These are phyloP conservation scores for Sipha flava DNA, from an alignment of 1,140 invertebrate species.

Conservation along the genomic window DNA sequence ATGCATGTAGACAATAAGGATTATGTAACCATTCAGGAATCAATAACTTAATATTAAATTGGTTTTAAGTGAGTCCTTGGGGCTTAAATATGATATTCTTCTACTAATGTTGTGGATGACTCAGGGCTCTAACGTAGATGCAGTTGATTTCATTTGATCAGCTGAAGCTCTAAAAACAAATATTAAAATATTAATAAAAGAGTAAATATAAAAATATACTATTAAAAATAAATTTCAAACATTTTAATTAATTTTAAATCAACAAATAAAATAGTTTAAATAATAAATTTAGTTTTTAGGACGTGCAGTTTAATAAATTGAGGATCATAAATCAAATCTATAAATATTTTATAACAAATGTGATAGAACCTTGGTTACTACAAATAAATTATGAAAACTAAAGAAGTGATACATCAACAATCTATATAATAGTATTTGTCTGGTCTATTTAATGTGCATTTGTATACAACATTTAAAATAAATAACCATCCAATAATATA, in stretches of 20 bases:
- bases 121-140: slow-evolving; percentile 15
- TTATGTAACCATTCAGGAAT: neutral
- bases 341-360: neutral
- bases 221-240: neutral
- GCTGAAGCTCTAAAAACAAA: slow-evolving; percentile 5
- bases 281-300: neutral
- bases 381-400: neutral
- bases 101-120: neutral
- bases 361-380: neutral
- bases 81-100: neutral
- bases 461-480: neutral
- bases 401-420: neutral
- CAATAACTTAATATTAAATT: neutral
- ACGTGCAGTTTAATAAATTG: neutral
- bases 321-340: too few species aligned
- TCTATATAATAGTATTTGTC: too few species aligned
- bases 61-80: neutral
- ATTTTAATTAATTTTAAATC: neutral
- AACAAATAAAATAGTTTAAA: neutral
- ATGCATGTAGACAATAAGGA: neutral
- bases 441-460: neutral
- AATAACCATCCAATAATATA: neutral
- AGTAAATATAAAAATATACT: neutral
- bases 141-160: slow-evolving; percentile 32
- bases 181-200: neutral